These are phyloP conservation scores for Herminia tarsipennalis DNA, from an alignment of 2,888 invertebrate species.

Conservation along the genomic window DNA sequence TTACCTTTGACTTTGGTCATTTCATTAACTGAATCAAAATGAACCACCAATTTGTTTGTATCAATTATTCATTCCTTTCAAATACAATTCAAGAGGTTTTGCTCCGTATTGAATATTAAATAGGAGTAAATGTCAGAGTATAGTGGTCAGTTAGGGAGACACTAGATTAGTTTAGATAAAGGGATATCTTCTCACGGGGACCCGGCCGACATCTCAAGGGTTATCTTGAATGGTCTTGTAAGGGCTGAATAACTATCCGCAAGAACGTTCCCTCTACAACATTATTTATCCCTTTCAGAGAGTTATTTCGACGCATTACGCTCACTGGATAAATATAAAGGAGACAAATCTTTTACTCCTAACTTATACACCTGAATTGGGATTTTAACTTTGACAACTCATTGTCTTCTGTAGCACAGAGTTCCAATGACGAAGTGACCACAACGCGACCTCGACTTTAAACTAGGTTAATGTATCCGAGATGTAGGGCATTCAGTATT, in stretches of 20 bases:
- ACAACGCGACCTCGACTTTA: constrained; percentile 63
- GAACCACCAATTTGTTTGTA: constrained; percentile 22
- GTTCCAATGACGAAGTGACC: constrained; percentile 62
- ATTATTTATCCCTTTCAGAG: constrained; percentile 38
- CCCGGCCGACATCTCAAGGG: constrained; percentile 52
- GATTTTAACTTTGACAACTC: constrained; percentile 6
- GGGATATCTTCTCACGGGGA: constrained; percentile 53
- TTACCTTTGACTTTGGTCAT: constrained; percentile 11
- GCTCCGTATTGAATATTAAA: constrained; percentile 36
- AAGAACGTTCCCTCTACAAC: constrained; percentile 42
- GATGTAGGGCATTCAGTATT: constrained; percentile 71
- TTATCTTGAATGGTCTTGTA: constrained; percentile 62
- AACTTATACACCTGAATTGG: not conserved
- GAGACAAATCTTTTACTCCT: constrained; percentile 9
- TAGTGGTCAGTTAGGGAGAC: constrained; percentile 53
- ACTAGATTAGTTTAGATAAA: constrained; percentile 54
- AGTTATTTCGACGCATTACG: constrained; percentile 37
- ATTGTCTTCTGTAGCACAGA: constrained; percentile 38
- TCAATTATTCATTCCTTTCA: constrained; percentile 29
- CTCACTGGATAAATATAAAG: constrained; percentile 30
- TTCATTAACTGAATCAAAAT: constrained; percentile 21
- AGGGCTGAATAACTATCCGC: constrained; percentile 52
- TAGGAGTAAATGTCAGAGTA: constrained; percentile 42
- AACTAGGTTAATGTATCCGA: constrained; percentile 78
- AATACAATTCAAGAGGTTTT: constrained; percentile 31